phyloP scores from a whole-genome alignment of 2,888 invertebrate genomes.

The Girardia tigrina region DNA sequence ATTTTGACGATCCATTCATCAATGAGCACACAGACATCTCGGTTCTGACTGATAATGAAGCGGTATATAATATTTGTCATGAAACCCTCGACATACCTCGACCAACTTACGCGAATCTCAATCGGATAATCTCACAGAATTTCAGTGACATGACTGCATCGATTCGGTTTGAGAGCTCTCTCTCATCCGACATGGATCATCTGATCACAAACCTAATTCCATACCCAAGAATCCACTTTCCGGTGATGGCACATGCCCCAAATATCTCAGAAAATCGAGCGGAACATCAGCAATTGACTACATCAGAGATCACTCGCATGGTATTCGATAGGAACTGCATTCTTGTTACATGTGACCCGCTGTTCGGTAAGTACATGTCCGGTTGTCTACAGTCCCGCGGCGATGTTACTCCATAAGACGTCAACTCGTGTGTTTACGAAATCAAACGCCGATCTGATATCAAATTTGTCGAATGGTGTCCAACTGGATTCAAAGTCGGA shows the following conservation, averaged over 20 bases:
- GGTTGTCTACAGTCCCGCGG: constrained; percentile 39
- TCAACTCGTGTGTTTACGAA: constrained; percentile 53
- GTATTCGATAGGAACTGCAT: constrained; percentile 40
- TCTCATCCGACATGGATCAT: constrained; percentile 52
- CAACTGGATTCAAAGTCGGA: constrained; percentile 62
- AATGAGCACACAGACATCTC: constrained; percentile 78
- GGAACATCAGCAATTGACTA: constrained; percentile 43
- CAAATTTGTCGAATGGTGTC: constrained; percentile 68
- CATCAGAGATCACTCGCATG: constrained; percentile 43
- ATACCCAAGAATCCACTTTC: constrained; percentile 67
- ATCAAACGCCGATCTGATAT: constrained; percentile 76
- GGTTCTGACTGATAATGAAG: constrained; percentile 44
- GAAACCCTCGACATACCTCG: constrained; percentile 68
- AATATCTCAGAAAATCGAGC: constrained; percentile 43
- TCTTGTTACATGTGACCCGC: not conserved
- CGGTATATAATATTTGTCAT: constrained; percentile 54
- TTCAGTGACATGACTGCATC: constrained; percentile 49
- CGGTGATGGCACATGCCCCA: constrained; percentile 60
- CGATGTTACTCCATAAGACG: constrained; percentile 41
- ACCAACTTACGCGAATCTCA: constrained; percentile 72
- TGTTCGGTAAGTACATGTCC: constrained; percentile 39
- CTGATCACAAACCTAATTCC: constrained; percentile 49
- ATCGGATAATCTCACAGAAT: constrained; percentile 81
- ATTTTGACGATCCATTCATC: constrained; percentile 86
- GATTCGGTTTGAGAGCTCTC: constrained; percentile 51